Base-by-base conservation (phyloP, 37 sponge, comb jelly and placozoan genomes). In the Corticium candelabrum region DNA sequence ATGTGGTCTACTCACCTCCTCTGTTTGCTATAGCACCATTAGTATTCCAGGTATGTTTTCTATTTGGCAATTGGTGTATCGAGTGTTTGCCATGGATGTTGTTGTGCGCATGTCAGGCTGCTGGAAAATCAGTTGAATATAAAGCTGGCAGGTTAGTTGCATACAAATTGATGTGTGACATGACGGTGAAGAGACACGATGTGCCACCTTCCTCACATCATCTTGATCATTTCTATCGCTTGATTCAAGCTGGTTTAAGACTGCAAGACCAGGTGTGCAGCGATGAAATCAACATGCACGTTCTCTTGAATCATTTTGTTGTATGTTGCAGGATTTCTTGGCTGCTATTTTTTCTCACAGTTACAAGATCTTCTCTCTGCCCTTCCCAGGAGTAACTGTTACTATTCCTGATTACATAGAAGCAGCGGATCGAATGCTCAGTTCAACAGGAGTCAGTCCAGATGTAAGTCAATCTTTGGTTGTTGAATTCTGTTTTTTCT, bases 141-240 rank as follows among this genome's bases (percentile, higher is more conserved):
- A 37, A 43, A 38, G 77, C 41, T n/a, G 90, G 90, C 27, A 74
- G 88, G 0, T 76, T 41, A 73, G 37, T 67, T 15, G 86, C 90
- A 36, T 85, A 87, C 68, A 80, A 87, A 76, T 75, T 96, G 5
- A 85, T 96, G 39, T 96, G 93, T 76, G 74, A 80, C 0, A 90
- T 87, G 76, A 68, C 77, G 67, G 74, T 96, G 40, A 40, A 80
- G 1, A 85, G 87, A 75, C 84, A 80, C 78, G 82, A 76, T 83
- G 78, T 80, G 34, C 77, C 79, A 7, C 84, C 79, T 3, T 37
- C 86, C 1, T 68, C 11, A 1, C 7, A 67, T 0, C 80, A 83
- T 67, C 85, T 92, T n/a, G 32, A 74, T 0, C 84, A 82, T 56
- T 96, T 96, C 80, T 96, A 92, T 69, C 78, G 69, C 30, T 90